Conservation (phyloP, 1,140 invertebrate genomes). For the Nephila pilipes region DNA sequence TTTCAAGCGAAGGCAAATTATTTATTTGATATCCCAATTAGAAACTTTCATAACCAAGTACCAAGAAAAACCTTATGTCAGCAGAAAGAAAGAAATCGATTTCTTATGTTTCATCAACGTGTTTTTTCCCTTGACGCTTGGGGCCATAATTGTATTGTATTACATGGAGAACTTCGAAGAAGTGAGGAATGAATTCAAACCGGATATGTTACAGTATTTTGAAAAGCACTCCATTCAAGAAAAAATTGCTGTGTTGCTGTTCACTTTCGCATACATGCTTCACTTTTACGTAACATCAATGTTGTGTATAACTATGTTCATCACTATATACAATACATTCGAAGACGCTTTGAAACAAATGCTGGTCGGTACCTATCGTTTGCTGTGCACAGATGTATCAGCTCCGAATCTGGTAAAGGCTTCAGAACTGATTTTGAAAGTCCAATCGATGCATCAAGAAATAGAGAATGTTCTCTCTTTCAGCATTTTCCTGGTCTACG, state of each 20-base stretch:
- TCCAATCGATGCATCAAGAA: neutral
- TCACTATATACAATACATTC: neutral
- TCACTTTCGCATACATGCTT: neutral
- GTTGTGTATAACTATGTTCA: neutral
- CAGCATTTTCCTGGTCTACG: neutral
- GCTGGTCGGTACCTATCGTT: neutral
- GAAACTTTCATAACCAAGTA: neutral
- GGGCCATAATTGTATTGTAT: neutral
- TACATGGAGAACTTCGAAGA: neutral
- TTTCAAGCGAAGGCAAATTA: neutral
- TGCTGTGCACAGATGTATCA: neutral
- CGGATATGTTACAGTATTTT: neutral
- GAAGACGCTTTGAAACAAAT: neutral
- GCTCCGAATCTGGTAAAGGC: neutral
- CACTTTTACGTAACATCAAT: slow-evolving; percentile 20
- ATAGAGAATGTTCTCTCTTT: neutral
- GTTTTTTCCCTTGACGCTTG: neutral
- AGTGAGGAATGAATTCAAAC: neutral
- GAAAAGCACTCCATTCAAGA: neutral
- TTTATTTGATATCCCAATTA: neutral
- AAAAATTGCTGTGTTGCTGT: neutral
- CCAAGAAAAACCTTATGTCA: neutral
- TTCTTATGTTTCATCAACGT: neutral
- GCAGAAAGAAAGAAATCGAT: slow-evolving; percentile 3
- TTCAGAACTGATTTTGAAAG: neutral